Evolutionary conservation across 2,888 invertebrate species (phyloP), one percentile per base, ranked within the genome.

Genomic region (Zele albiditarsus): DNA sequence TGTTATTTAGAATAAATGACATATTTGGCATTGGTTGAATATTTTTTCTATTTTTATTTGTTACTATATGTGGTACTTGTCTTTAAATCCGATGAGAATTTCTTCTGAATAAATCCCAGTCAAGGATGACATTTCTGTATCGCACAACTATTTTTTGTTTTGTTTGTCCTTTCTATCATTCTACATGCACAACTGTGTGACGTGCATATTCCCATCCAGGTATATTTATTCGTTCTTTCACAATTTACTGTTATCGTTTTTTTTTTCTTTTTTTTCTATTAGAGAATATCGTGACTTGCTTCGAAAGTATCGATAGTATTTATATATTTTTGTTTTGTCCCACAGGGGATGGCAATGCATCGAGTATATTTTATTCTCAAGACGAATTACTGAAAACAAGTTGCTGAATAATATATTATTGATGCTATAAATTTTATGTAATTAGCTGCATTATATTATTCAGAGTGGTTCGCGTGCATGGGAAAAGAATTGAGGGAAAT

Each of bases 281-380:
- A 1, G 65, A 73, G 16, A 78, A 79, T 74, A 77, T 77, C 78
- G 76, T 79, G 79, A 82, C 80, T 80, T 78, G 79, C 80, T 81
- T 78, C 78, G 76, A 75, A 78, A 77, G 82, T 81, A 82, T 82
- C 81, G 82, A 84, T 82, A 80, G 76, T 73, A 73, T 62, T 62
- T 33, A 16, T 31, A 49, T 67, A 33, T 46, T 14, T 66, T 42
- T 42, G 2, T 1, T 49, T 16, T n/a, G 20, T 49, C 6, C 28
- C 49, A 16, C 27, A 16, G 49, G 10, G 49, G n/a, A 67, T 67
- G 23, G n/a, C 16, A n/a, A 67, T 42, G 25, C 27, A 67, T 49
- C 27, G 28, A 27, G n/a, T 27, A 49, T 42, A 14, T 49, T 67
- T 31, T 49, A 49, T 25, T 20, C 20, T 66, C 27, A 14, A 20